Conservation (phyloP, 2,113 vertebrate species). For the Nothoprocta perdicaria region DNA sequence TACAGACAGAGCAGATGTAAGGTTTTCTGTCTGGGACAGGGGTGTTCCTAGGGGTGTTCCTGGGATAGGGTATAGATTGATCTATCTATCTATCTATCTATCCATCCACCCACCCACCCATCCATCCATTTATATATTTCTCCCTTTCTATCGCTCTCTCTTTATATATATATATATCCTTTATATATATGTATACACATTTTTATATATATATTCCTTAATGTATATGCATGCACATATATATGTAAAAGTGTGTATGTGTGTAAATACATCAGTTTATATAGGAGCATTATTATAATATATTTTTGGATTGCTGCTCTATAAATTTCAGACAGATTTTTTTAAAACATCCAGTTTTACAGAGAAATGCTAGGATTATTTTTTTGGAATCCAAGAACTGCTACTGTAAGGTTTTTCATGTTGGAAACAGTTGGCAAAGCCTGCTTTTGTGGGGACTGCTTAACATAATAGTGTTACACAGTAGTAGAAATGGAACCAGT, state of each 20-base stretch:
- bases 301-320: neutral
- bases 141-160: no score
- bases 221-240: no score
- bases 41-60: neutral
- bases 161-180: neutral
- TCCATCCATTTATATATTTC: no score
- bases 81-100: no score
- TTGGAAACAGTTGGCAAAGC: neutral
- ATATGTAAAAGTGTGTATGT: no score
- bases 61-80: no score
- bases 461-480: neutral
- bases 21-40: neutral
- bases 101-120: no score
- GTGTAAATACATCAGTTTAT: neutral
- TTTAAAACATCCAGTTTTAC: neutral
- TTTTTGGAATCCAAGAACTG: neutral
- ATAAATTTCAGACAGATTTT: neutral
- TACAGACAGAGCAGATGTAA: neutral
- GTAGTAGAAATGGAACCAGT: neutral
- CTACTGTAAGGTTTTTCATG: neutral
- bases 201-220: no score
- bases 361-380: neutral
- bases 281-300: neutral
- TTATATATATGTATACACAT: neutral
- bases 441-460: neutral